Evolutionary conservation across 2,888 invertebrate genomes (phyloP).

Genomic region (Ceriagrion tenellum): DNA sequence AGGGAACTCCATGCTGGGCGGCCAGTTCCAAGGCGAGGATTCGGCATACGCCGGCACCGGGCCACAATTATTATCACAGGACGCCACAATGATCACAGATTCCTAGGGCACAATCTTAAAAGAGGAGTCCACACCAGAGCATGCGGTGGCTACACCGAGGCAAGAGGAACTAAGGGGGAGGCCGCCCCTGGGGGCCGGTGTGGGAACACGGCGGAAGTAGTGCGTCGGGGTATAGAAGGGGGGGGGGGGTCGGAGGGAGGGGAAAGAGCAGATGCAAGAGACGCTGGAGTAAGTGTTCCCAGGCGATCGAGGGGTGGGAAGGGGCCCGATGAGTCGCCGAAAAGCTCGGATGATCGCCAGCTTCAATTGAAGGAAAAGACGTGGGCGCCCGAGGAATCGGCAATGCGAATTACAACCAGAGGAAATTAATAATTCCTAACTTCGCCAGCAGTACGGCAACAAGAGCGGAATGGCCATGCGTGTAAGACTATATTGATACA

Average conservation of each 20-base stretch:
- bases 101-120: constrained; percentile 24
- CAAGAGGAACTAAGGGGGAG: constrained; percentile 52
- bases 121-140: constrained; percentile 14
- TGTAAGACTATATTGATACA: too few relatives aligned
- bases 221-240: not conserved
- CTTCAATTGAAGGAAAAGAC: not conserved
- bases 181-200: constrained; percentile 41
- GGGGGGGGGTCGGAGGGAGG: constrained; percentile 21
- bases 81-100: constrained; percentile 17
- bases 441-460: too few relatives aligned
- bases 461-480: too few relatives aligned
- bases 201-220: constrained; percentile 52
- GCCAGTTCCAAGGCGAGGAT: not conserved
- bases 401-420: not conserved
- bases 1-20: constrained; percentile 38
- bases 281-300: constrained; percentile 29
- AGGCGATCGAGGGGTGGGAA: not conserved
- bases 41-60: not conserved
- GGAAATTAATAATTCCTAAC: too few relatives aligned
- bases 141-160: constrained; percentile 45
- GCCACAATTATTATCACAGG: constrained; percentile 25
- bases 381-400: not conserved
- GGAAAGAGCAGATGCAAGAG: constrained; percentile 55
- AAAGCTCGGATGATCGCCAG: constrained; percentile 9
- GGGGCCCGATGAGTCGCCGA: constrained; percentile 19